Evolutionary conservation across 2,888 invertebrate genomes (phyloP).

Genomic region (Aphidius colemani): DNA sequence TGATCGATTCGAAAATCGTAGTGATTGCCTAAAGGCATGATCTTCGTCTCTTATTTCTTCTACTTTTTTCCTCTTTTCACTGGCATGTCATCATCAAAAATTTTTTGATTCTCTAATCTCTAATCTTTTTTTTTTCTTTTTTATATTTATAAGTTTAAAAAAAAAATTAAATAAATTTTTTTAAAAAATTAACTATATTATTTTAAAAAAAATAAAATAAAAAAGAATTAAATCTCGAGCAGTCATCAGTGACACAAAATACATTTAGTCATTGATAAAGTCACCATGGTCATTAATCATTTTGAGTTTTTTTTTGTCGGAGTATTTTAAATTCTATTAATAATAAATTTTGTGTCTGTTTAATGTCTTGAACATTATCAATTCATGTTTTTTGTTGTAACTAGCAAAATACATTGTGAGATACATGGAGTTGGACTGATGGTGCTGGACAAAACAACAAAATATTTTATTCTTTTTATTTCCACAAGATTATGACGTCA

Average conservation of each 20-base stretch:
- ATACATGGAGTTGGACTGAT: background rate
- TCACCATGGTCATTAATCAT: too few species aligned
- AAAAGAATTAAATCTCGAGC: too few species aligned
- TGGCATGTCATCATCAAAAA: background rate
- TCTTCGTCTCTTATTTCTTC: constrained; percentile 10
- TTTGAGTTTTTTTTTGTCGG: too few species aligned
- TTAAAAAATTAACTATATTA: background rate
- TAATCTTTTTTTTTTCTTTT: background rate
- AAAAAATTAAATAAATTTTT: constrained; percentile 8
- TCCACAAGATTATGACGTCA: constrained; percentile 58
- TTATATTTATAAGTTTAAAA: background rate
- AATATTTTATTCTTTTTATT: constrained; percentile 40
- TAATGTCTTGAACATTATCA: too few species aligned
- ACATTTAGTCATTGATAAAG: too few species aligned
- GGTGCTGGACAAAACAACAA: background rate
- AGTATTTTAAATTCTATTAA: too few species aligned
- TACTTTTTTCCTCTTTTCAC: background rate
- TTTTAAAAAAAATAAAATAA: too few species aligned
- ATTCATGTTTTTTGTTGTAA: background rate
- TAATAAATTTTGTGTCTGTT: too few species aligned
- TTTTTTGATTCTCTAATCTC: background rate
- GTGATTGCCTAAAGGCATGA: constrained; percentile 51
- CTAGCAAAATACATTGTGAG: background rate
- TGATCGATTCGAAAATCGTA: constrained; percentile 60
- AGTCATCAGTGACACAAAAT: too few species aligned